Evolutionary conservation across 2,888 invertebrate species (phyloP).

Genomic region (Nasonia oneida): DNA sequence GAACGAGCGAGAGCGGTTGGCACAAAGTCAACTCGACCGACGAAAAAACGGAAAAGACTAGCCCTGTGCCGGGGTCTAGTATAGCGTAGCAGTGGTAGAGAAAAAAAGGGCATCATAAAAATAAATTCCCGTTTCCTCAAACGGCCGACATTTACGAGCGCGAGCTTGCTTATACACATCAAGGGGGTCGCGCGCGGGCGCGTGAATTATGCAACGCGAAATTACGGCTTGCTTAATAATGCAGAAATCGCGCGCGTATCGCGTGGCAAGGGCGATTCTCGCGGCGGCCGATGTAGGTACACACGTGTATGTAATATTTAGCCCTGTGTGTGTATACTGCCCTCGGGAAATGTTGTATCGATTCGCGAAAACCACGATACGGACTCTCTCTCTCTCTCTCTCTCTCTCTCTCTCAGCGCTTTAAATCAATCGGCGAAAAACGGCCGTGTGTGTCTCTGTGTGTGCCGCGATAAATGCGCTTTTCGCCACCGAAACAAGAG

Average conservation of each 20-base stretch:
- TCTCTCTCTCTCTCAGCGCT: neutral
- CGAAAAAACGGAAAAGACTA: neutral
- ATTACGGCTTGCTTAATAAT: conserved; percentile 59
- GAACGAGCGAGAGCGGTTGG: neutral
- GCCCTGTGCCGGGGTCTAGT: neutral
- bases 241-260: conserved; percentile 37
- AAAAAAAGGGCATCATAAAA: conserved; percentile 54
- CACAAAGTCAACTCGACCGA: conserved; percentile 39
- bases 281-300: conserved; percentile 11
- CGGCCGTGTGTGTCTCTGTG: neutral
- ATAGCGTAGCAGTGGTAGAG: neutral
- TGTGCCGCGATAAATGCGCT: conserved; percentile 31
- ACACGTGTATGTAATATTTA: conserved; percentile 21
- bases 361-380: conserved; percentile 21
- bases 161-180: conserved; percentile 7
- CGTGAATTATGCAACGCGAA: conserved; percentile 60
- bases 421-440: conserved; percentile 51
- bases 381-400: too few relatives aligned
- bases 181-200: neutral
- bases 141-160: conserved; percentile 58
- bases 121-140: conserved; percentile 62
- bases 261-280: neutral
- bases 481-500: conserved; percentile 18
- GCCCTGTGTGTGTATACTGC: neutral
- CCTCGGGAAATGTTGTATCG: conserved; percentile 7